A percentile compares a stretch with the other conserved stretches of the same genome.
These are phyloP conservation scores for Euplexia lucipara DNA, from an alignment of 2,888 invertebrate species.

Conservation along the genomic window DNA sequence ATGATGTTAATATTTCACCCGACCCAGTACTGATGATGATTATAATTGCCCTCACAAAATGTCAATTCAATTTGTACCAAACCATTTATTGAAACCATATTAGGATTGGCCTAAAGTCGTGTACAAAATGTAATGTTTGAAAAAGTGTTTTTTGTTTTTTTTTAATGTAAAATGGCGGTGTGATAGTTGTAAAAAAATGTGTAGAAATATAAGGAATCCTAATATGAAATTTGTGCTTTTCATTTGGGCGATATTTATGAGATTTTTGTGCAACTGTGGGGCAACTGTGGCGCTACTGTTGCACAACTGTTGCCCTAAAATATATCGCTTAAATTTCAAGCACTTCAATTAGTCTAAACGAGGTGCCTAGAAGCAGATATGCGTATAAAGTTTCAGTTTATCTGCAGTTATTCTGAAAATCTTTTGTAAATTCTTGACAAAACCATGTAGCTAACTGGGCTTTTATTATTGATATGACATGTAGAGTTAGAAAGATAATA, in stretches of 20 bases:
- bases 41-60: neutral
- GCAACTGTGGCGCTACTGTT: neutral
- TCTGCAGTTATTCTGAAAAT: neutral
- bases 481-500: too few species aligned
- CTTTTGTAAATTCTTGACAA: slow-evolving; percentile 7
- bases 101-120: slow-evolving; percentile 58
- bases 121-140: slow-evolving; percentile 26
- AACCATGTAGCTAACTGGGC: neutral
- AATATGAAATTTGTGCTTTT: neutral
- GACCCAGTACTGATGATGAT: neutral
- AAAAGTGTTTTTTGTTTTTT: slow-evolving; percentile 23
- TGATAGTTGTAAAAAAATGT: slow-evolving; percentile 33
- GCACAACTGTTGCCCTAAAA: slow-evolving; percentile 8
- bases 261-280: neutral
- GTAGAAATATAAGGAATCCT: slow-evolving; percentile 21
- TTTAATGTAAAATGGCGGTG: slow-evolving; percentile 54
- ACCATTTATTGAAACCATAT: slow-evolving; percentile 14
- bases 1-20: neutral
- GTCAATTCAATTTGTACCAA: slow-evolving; percentile 41
- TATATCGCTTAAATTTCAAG: slow-evolving; percentile 19
- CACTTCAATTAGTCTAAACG: slow-evolving; percentile 8
- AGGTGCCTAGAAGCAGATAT: slow-evolving; percentile 37
- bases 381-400: neutral
- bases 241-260: slow-evolving; percentile 1
- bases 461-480: neutral